Evolutionary conservation across 2,113 vertebrate species (phyloP), one percentile per base, ranked within the genome.

Genomic region (Porphyrio hochstetteri): DNA sequence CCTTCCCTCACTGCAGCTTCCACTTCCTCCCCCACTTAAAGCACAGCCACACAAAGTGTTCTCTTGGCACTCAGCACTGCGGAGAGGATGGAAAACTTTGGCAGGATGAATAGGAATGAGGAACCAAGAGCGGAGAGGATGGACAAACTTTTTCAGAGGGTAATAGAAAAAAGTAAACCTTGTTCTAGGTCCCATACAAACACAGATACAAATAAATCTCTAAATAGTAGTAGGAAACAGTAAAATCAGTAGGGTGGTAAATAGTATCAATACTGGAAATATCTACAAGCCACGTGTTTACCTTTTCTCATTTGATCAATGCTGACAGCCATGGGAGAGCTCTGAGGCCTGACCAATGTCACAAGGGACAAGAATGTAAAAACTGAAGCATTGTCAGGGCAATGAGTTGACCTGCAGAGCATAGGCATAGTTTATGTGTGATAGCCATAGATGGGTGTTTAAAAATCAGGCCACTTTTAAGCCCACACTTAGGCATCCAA

Each of bases 31-130:
- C 23, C 81, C 48, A 76, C 61, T 82, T 35, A 42, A 7, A 84
- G 72, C 28, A 84, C 53, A 95, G 86, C 60, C 72, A 89, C 38
- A 91, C 65, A 65, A 85, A 90, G 71, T 77, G 67, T 65, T 93
- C 71, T 78, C 63, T 82, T 93, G 91, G 86, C 93, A 95, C 46
- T 61, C 89, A 91, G 56, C 86, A 64, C 57, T 82, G 65, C 69
- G 89, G 76, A 93, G 91, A 92, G 83, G 27, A 38, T 78, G 84
- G 69, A 89, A 92, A 95, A 95, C 83, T 94, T 88, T 87, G 83
- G 56, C 86, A 96, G 72, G 57, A 92, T 84, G 65, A 88, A 33
- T 35, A 94, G n/a, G 12, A 94, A 93, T 84, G 52, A 86, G 33
- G 90, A 90, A 90, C 63, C 65, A 70, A 72, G 55, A 74, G 29